A percentile compares a stretch with the other conserved stretches of the same genome.
Conservation (phyloP, 2,113 vertebrate genomes). For the Phrynosoma platyrhinos region DNA sequence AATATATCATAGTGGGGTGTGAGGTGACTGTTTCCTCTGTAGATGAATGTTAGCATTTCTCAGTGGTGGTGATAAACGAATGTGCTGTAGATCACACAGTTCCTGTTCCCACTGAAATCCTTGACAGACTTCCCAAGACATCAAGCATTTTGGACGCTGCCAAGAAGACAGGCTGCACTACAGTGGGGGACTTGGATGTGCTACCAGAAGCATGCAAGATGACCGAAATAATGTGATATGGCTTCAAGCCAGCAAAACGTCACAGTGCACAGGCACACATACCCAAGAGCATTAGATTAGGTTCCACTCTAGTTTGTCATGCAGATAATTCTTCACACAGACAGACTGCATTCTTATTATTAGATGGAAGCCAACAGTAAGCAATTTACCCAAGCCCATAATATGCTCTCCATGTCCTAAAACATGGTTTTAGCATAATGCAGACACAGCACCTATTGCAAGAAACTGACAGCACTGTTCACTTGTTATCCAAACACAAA, state of each 20-base stretch:
- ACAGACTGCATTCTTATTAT: neutral
- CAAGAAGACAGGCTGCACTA: constrained; percentile 17
- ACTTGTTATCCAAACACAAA: neutral
- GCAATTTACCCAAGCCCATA: neutral
- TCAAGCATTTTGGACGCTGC: neutral
- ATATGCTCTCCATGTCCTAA: neutral
- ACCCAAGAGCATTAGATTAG: neutral
- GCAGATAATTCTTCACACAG: neutral
- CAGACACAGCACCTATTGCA: neutral
- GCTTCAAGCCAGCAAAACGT: neutral
- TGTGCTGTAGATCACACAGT: neutral
- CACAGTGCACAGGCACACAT: too few species aligned
- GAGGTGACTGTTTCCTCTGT: neutral
- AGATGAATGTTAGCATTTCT: neutral
- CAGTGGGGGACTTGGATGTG: constrained; percentile 14
- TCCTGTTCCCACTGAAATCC: neutral
- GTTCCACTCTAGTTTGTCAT: neutral
- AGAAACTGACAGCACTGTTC: neutral
- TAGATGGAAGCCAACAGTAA: neutral
- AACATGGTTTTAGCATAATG: neutral
- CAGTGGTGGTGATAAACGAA: constrained; percentile 8
- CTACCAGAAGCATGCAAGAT: neutral
- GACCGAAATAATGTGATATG: neutral
- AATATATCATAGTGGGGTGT: neutral
- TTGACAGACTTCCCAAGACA: neutral